phyloP scores from a whole-genome alignment of 2,113 vertebrate species.

The Pungitius pungitius region DNA sequence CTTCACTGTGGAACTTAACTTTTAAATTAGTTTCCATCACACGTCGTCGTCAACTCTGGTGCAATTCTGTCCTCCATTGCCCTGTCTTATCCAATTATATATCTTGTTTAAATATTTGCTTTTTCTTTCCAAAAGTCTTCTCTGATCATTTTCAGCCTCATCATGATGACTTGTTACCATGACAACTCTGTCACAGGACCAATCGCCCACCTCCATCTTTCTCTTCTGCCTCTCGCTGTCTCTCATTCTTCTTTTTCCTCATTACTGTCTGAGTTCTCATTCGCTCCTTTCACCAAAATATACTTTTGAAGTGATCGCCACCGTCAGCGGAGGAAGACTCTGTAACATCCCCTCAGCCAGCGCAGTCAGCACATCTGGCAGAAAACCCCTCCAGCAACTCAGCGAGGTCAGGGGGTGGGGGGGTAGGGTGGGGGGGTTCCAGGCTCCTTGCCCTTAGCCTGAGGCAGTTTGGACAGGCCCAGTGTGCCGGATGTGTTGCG shows the following conservation, averaged over 20 bases:
- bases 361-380: constrained; percentile 27
- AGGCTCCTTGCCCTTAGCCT: constrained; percentile 4
- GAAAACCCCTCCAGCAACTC: constrained; percentile 22
- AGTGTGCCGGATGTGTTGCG: constrained; percentile 12
- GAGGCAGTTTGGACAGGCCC: constrained; percentile 25
- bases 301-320: too few species aligned
- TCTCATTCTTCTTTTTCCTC: constrained; percentile 36
- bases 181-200: constrained; percentile 74
- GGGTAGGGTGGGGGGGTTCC: neutral
- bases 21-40: neutral
- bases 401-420: constrained; percentile 3
- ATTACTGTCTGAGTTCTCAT: constrained; percentile 45
- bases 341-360: neutral
- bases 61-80: neutral
- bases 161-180: constrained; percentile 80
- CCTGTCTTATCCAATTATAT: constrained; percentile 18
- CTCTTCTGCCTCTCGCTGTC: constrained; percentile 38
- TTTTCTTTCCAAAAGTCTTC: constrained; percentile 61
- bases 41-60: neutral
- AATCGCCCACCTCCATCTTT: constrained; percentile 76
- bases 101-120: constrained; percentile 41
- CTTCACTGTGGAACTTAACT: neutral
- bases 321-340: neutral
- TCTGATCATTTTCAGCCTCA: constrained; percentile 65
- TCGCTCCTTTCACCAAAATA: constrained; percentile 11